phyloP scores from a whole-genome alignment of 2,113 vertebrate genomes.

The Mesitornis unicolor region DNA sequence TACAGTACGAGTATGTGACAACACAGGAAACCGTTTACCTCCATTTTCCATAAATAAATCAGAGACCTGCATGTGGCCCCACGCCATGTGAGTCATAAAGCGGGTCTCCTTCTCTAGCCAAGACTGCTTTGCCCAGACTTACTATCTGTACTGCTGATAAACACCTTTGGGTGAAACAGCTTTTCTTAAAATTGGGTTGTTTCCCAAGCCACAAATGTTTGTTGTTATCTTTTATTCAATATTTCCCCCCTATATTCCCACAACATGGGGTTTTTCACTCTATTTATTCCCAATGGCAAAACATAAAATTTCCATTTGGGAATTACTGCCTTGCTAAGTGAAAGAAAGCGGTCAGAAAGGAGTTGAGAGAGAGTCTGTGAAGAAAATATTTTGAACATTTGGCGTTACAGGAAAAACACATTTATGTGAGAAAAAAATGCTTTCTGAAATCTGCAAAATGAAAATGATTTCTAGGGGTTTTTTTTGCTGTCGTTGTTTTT shows the following conservation, averaged over 20 bases:
- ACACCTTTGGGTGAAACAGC: neutral
- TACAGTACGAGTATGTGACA: neutral
- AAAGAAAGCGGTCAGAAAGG: neutral
- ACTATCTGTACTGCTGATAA: neutral
- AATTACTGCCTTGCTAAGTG: neutral
- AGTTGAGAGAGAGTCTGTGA: neutral
- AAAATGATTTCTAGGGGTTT: neutral
- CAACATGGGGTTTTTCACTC: neutral
- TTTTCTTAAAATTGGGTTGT: neutral
- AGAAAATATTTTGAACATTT: constrained; percentile 42
- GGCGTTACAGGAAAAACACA: neutral
- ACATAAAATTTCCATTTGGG: neutral
- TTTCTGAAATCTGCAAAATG: neutral
- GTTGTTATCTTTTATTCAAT: neutral
- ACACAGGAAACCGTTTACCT: neutral
- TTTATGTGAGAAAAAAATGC: neutral
- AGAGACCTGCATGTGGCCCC: neutral
- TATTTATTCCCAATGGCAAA: neutral
- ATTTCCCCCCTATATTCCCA: neutral
- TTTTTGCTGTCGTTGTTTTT: neutral
- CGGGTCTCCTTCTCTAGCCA: neutral
- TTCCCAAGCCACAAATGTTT: neutral
- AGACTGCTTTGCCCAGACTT: neutral
- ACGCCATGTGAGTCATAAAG: neutral
- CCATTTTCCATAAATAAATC: neutral